Base-by-base conservation (phyloP, 2,888 invertebrate species). In the Tryphoninae sp. region DNA sequence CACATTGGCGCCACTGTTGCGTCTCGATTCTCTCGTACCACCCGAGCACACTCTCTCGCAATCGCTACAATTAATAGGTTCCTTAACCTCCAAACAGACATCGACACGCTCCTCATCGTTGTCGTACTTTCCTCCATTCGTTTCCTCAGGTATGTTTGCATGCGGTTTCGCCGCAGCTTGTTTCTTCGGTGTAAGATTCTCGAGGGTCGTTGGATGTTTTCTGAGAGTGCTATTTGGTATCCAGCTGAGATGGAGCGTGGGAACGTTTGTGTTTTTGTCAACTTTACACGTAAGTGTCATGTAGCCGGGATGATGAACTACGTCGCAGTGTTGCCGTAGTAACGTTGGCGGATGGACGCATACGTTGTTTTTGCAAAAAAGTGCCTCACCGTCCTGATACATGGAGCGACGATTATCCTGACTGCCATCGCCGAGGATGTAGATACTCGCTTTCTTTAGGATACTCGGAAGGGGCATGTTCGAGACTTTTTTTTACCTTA, bases 341-440 rank as follows among this genome's bases (percentile, higher is more conserved):
- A 96, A 94, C 0, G 96, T 96, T 65, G 98, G 97, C 6, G 98
- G 98, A 93, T 99, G 98, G 62, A 99, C 98, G 92, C 98, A 99
- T 49, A 99, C 98, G 92, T 99, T 98, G 92, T 99, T 99, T 93
- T 98, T 99, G 92, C 97, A 97, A 92, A 96, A 97, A 68, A 97
- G 93, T 81, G 96, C 95, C 93, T 97, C 97, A 89, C 97, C 97
- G 92, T 97, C 96, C 90, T 96, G 95, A 89, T 96, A 96, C 78
- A 91, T 85, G 1, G 89, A 87, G 1, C 90, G 89, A 72, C 94
- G 93, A 81, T 93, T 93, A 73, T 94, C 93, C 84, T 94, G 93
- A 85, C 93, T 93, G 82, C 95, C 96, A 62, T 94, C 93, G 65
- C 96, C 96, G 75, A 96, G 93, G 88, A 97, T 96, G 88, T 96